A percentile compares a stretch with the other conserved stretches of the same genome.
Conservation (phyloP, 2,797 vertebrate genomes). For the Scarus forsteni region DNA sequence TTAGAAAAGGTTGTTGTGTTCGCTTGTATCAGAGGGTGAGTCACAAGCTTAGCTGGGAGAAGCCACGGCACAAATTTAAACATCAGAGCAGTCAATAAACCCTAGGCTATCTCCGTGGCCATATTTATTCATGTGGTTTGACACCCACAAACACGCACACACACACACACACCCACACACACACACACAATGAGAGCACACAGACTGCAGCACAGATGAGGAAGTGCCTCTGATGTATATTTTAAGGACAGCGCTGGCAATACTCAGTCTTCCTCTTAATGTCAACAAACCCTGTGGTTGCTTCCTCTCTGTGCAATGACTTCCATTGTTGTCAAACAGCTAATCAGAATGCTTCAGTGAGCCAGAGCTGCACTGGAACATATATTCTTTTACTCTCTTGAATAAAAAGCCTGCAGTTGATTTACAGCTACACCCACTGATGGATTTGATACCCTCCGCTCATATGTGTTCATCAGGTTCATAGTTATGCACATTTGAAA, state of each 20-base stretch:
- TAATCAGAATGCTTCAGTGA: neutral
- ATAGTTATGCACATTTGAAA: too few species aligned
- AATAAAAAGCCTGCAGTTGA: neutral
- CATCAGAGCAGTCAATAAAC: constrained; percentile 76
- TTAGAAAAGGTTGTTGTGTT: constrained; percentile 61
- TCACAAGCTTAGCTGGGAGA: constrained; percentile 63
- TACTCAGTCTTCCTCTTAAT: constrained; percentile 9
- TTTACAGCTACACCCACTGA: too few species aligned
- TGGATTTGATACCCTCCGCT: too few species aligned
- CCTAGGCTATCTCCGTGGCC: constrained; percentile 63
- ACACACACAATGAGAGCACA: constrained; percentile 24
- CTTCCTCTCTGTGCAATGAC: neutral
- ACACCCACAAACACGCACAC: constrained; percentile 48
- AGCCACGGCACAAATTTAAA: constrained; percentile 66
- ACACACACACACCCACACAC: constrained; percentile 10
- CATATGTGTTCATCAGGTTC: too few species aligned
- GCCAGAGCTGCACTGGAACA: neutral
- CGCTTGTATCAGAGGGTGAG: constrained; percentile 67
- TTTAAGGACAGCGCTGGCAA: constrained; percentile 5
- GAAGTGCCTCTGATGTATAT: constrained; percentile 20
- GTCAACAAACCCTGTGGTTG: constrained; percentile 7
- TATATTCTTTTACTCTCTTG: neutral
- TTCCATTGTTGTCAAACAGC: neutral
- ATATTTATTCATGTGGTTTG: constrained; percentile 73
- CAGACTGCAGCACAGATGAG: constrained; percentile 34